A percentile compares a stretch with the other conserved stretches of the same genome.
These are phyloP conservation scores for Drosophila gunungcola DNA, from an alignment of 1,140 invertebrate genomes.

Conservation along the genomic window DNA sequence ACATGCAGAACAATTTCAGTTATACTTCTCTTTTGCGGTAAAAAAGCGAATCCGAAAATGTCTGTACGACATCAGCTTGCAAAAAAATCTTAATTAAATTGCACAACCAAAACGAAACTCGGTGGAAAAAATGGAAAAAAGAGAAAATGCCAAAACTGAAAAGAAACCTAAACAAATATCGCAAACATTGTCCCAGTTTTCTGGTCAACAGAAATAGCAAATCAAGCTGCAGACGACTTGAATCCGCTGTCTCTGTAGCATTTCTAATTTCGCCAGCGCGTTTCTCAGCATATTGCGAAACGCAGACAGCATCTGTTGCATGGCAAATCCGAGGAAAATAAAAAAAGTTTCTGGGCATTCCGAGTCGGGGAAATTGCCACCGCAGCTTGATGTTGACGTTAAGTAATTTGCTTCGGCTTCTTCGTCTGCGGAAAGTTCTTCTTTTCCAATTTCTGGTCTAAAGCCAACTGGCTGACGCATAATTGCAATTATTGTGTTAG, in stretches of 20 bases:
- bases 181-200: constrained; percentile 62
- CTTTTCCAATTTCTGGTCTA: not conserved
- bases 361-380: constrained; percentile 48
- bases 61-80: constrained; percentile 20
- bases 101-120: constrained; percentile 26
- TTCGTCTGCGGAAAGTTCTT: constrained; percentile 26
- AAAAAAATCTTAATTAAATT: constrained; percentile 77
- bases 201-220: constrained; percentile 52
- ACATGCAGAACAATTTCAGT: constrained; percentile 55
- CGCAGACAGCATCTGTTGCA: constrained; percentile 74
- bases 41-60: constrained; percentile 33
- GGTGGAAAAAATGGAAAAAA: constrained; percentile 6
- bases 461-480: constrained; percentile 50
- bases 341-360: constrained; percentile 28
- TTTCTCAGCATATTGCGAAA: constrained; percentile 59
- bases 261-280: constrained; percentile 66
- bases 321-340: constrained; percentile 20
- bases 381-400: constrained; percentile 43
- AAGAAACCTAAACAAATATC: constrained; percentile 59
- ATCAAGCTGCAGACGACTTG: constrained; percentile 55
- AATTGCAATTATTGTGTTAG: constrained; percentile 76
- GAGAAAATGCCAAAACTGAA: not conserved
- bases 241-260: constrained; percentile 20
- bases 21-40: constrained; percentile 27
- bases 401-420: constrained; percentile 54